Percentiles rank a stretch among this genome's conserved stretches.
These are phyloP conservation scores for Axea sp. DNA, from an alignment of 2,888 invertebrate species.

Conservation along the genomic window DNA sequence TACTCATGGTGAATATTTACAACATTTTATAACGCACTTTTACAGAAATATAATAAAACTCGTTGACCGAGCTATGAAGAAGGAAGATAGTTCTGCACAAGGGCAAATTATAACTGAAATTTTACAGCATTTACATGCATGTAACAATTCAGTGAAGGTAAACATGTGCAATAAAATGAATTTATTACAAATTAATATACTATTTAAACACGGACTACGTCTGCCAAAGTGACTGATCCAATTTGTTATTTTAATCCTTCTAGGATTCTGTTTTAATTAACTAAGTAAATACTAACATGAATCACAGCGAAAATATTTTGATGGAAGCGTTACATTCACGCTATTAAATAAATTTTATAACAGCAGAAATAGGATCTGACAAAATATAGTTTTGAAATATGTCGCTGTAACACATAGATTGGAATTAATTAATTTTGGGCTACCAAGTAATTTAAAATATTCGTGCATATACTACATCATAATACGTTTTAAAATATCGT, in stretches of 20 bases:
- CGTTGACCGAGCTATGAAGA: conserved; percentile 96
- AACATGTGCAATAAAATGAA: conserved; percentile 6
- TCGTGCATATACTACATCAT: too few relatives aligned
- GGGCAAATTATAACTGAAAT: conserved; percentile 96
- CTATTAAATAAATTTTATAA: too few relatives aligned
- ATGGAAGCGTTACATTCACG: too few relatives aligned
- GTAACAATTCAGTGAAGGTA: conserved; percentile 94
- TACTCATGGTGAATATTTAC: conserved; percentile 95
- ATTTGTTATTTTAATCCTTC: too few relatives aligned
- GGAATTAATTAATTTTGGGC: too few relatives aligned
- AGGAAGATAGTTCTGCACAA: conserved; percentile 95
- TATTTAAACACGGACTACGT: too few relatives aligned
- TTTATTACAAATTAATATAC: too few relatives aligned
- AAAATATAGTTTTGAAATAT: too few relatives aligned
- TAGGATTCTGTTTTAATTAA: not conserved
- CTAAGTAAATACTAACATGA: not conserved
- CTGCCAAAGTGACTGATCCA: not conserved
- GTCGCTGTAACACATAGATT: too few relatives aligned
- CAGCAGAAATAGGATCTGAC: too few relatives aligned
- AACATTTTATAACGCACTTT: conserved; percentile 96
- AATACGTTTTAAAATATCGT: too few relatives aligned
- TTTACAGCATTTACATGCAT: conserved; percentile 96
- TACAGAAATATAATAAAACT: conserved; percentile 94
- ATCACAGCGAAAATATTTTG: not conserved
- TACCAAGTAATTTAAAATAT: too few relatives aligned